These are phyloP conservation scores for Tauraco hartlaubi DNA, from an alignment of 2,797 vertebrate genomes.

Conservation along the genomic window DNA sequence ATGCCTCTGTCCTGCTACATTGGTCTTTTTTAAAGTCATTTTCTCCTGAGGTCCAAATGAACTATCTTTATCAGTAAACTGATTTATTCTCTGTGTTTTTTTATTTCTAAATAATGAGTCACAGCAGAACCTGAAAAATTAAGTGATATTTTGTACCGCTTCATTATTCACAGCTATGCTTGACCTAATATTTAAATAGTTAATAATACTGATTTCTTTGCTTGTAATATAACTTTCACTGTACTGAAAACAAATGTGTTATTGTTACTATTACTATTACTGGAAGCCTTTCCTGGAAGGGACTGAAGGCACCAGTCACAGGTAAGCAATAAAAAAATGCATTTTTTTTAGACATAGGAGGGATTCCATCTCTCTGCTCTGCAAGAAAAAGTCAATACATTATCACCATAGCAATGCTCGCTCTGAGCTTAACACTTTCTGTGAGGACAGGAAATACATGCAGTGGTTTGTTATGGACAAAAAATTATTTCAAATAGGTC, in stretches of 20 bases:
- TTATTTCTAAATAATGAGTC: background rate
- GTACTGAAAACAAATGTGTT: background rate
- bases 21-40: background rate
- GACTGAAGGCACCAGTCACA: background rate
- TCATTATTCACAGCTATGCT: background rate
- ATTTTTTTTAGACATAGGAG: background rate
- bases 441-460: background rate
- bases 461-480: background rate
- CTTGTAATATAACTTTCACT: background rate
- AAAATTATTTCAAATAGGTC: background rate
- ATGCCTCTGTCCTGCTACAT: background rate
- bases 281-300: background rate
- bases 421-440: background rate
- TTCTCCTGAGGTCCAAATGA: background rate
- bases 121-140: background rate
- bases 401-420: constrained; percentile 1
- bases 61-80: background rate
- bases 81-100: background rate
- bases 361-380: background rate
- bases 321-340: background rate
- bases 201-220: background rate
- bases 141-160: background rate
- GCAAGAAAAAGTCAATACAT: constrained; percentile 12
- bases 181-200: background rate
- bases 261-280: background rate